Evolutionary conservation across 2,888 invertebrate species (phyloP), one percentile per base, ranked within the genome.

Genomic region (Xestobium rufovillosum): DNA sequence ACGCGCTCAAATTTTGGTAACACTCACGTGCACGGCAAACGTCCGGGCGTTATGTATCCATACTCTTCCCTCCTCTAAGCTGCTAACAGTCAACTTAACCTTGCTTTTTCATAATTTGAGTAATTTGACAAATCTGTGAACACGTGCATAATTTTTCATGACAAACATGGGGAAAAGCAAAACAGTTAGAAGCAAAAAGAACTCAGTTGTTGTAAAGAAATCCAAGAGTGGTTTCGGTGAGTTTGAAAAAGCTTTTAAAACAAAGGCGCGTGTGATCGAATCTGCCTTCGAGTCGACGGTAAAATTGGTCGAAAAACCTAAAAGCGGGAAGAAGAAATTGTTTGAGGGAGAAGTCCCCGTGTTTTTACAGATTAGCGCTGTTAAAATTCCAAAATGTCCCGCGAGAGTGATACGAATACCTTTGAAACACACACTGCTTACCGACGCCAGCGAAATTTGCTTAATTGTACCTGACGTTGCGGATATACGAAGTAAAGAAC

Each of bases 391-490:
- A 15, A 72, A 71, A 44, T 66, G 66, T 17, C 68, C 74, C 2
- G 70, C 65, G 36, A 72, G 76, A 37, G 72, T 77, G 46, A 62
- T 79, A 3, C 74, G 76, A 60, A 64, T 83, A 75, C 52, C 57
- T 8, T 50, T 80, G 4, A 76, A 78, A 31, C 72, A 85, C 56
- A 70, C 76, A 2, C 60, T 84, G 26, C 62, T 77, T n/a, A 68
- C 73, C 17, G 69, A 74, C 2, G 72, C 73, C 2, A 76, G 79
- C 41, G 86, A 86, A 49, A 71, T 88, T 13, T 85, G 84, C 43
- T 61, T 90, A 9, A 77, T 91, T 55, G 86, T 87, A 17, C 73
- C 79, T 4, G 90, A 91, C 59, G 60, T 86, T 27, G 74, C 82
- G 53, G 79, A 75, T 49, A 82, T 82, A 3, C 70, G n/a, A n/a